These are phyloP conservation scores for Hippocampus kuda DNA, from an alignment of 2,797 vertebrate species.

Conservation along the genomic window DNA sequence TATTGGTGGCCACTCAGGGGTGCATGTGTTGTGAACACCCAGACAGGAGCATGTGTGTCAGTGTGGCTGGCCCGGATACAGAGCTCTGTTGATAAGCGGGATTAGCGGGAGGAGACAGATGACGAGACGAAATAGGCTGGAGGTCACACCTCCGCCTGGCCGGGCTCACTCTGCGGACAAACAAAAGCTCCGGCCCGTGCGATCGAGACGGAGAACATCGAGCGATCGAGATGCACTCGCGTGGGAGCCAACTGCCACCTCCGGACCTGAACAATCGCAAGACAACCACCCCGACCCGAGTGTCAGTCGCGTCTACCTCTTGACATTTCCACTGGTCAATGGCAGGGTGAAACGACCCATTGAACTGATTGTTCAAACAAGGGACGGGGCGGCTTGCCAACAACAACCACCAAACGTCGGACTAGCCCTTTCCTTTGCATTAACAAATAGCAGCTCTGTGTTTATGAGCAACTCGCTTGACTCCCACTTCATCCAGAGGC, in stretches of 20 bases:
- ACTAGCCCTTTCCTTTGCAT: slow-evolving; percentile 13
- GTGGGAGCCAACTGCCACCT: background rate
- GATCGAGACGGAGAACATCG: background rate
- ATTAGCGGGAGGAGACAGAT: slow-evolving; percentile 68
- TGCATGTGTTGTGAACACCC: slow-evolving; percentile 28
- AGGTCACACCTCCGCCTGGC: slow-evolving; percentile 64
- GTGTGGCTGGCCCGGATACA: slow-evolving; percentile 51
- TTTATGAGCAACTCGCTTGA: slow-evolving; percentile 23
- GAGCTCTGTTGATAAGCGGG: slow-evolving; percentile 63
- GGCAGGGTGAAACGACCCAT: slow-evolving; percentile 4
- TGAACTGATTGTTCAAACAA: slow-evolving; percentile 11
- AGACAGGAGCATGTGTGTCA: slow-evolving; percentile 51
- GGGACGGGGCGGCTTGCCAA: slow-evolving; percentile 22
- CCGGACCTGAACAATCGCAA: background rate
- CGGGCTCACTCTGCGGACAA: slow-evolving; percentile 37
- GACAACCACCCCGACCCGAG: background rate
- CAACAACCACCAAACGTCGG: slow-evolving; percentile 26
- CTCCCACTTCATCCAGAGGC: background rate
- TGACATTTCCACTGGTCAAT: background rate
- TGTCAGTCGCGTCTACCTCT: background rate
- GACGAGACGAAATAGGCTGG: slow-evolving; percentile 63
- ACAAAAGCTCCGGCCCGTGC: slow-evolving; percentile 44
- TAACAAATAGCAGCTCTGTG: slow-evolving; percentile 32
- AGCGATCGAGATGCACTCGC: background rate
- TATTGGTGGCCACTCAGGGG: slow-evolving; percentile 19